Evolutionary conservation across 2,797 vertebrate species (phyloP), one percentile per base, ranked within the genome.

Genomic region (Monodelphis domestica): DNA sequence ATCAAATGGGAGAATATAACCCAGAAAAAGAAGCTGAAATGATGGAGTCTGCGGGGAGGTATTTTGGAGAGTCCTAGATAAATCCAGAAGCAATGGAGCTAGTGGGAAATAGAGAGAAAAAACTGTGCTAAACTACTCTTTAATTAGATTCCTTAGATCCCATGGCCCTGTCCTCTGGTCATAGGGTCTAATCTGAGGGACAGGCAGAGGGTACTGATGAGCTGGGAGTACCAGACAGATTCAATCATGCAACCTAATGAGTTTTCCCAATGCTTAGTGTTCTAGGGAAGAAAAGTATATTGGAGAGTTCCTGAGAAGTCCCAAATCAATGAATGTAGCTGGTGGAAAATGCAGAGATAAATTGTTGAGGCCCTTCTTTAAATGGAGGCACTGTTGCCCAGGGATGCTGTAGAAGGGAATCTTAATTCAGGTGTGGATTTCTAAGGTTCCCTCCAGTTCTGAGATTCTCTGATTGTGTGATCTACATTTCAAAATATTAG

Each of bases 21-120:
- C 4, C 24, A 84, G 38, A 84, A 84, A 78, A 84, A 70, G 70
- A 50, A 84, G 24, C 38, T 50, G 24, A 84, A 84, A 84, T 84
- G 21, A n/a, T 2, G 4, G 15, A 3, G 24, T 21, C 7, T 2
- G 0, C 7, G 21, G 21, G n/a, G 10, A 26, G 24, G 3, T 84
- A 84, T 50, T 24, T 50, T 84, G 15, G 24, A 45, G 70, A 84
- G 38, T 84, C 26, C 7, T 24, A 84, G 38, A 45, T 9, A 84
- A 84, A 21, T 84, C 24, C 38, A 50, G 50, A 45, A 84, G 70
- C 9, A 45, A 24, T 84, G 4, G 11, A 50, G 3, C 24, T 84
- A 38, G 70, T 24, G 21, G 24, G 38, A 84, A 1, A 50, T 17
- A 38, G 10, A 70, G 70, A 84, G 70, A 78, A 78, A 78, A n/a